Conservation (phyloP, 2,113 vertebrate genomes). For the Apaloderma vittatum region DNA sequence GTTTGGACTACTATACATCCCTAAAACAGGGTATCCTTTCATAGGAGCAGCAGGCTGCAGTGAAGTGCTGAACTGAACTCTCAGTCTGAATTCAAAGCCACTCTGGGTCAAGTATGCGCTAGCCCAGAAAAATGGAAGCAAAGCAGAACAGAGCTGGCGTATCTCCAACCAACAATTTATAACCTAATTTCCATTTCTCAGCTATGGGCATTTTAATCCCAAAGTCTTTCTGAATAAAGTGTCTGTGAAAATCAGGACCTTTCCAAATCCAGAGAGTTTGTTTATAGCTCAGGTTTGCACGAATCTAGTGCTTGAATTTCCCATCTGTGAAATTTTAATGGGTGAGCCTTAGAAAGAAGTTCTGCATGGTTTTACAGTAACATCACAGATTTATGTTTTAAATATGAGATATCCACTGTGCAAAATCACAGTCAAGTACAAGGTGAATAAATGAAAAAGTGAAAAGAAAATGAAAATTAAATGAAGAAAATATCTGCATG, state of each 20-base stretch:
- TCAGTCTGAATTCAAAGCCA: background rate
- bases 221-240: slow-evolving; percentile 11
- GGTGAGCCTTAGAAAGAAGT: background rate
- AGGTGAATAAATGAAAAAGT: background rate
- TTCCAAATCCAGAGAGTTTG: background rate
- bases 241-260: slow-evolving; percentile 1
- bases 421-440: background rate
- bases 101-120: background rate
- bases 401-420: background rate
- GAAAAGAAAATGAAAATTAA: background rate
- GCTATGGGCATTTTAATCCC: background rate
- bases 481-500: rapidly evolving
- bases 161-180: background rate
- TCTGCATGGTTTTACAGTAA: background rate
- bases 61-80: background rate
- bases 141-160: background rate
- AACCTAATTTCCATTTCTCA: slow-evolving; percentile 15
- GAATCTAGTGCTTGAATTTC: background rate
- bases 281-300: slow-evolving; percentile 11
- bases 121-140: background rate
- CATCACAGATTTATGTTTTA: background rate
- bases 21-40: background rate
- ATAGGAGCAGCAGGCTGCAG: background rate
- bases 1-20: background rate
- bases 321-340: slow-evolving; percentile 53